These are phyloP conservation scores for Pantherophis guttatus DNA, from an alignment of 2,113 vertebrate genomes.

Conservation along the genomic window DNA sequence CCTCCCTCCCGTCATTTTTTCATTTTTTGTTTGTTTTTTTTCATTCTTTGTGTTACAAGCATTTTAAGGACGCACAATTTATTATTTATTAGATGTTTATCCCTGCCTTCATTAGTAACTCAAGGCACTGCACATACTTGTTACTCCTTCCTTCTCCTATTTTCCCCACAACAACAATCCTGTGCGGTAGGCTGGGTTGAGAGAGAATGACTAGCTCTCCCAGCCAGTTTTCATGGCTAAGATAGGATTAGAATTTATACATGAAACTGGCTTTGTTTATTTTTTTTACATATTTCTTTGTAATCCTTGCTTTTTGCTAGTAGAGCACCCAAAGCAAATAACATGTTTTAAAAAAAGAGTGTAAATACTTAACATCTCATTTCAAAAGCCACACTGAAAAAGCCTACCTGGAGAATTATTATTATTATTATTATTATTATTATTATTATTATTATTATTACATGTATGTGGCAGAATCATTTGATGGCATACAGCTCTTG, in stretches of 20 bases:
- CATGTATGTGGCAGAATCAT: neutral
- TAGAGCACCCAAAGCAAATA: neutral
- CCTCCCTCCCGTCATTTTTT: neutral
- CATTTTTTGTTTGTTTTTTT: neutral
- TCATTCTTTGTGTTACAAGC: neutral
- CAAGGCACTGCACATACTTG: too few species aligned
- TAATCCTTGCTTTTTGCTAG: neutral
- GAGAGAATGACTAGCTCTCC: neutral
- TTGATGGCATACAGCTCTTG: neutral
- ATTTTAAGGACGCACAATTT: neutral
- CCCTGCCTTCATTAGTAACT: neutral
- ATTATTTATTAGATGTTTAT: neutral
- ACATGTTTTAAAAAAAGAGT: neutral
- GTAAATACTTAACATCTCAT: neutral
- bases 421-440: neutral
- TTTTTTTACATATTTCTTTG: neutral
- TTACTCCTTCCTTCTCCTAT: too few species aligned
- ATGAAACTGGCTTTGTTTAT: neutral
- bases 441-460: neutral
- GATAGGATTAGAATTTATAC: neutral
- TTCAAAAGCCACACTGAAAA: neutral
- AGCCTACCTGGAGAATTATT: neutral
- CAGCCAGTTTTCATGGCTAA: neutral
- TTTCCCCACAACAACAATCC: too few species aligned
- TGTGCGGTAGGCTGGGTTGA: neutral